Evolutionary conservation across 2,113 vertebrate species (phyloP).

Genomic region (Pteropus alecto): DNA sequence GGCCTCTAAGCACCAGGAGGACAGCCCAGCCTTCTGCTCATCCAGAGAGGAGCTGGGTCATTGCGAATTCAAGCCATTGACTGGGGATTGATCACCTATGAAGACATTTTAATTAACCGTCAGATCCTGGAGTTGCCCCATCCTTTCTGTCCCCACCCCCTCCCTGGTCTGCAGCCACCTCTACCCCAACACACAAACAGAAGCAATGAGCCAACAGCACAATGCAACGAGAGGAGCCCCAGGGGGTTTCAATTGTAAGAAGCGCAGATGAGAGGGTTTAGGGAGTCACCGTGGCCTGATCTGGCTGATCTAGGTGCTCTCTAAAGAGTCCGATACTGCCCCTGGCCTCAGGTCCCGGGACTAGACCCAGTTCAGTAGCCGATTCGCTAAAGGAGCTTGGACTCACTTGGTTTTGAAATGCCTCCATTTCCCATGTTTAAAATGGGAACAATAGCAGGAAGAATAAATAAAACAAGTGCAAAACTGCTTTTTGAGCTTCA

Average conservation of each 20-base stretch:
- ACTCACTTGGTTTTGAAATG: not conserved
- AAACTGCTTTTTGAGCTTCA: not conserved
- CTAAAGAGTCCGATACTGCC: not conserved
- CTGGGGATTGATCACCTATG: slow-evolving; percentile 52
- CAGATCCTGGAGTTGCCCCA: not conserved
- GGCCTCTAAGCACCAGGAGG: not conserved
- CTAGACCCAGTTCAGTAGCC: not conserved
- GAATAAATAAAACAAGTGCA: not conserved
- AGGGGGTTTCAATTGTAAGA: not conserved
- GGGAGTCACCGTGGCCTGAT: fast-evolving
- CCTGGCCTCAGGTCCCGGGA: not conserved
- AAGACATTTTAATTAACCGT: slow-evolving; percentile 63
- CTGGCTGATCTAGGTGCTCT: not conserved
- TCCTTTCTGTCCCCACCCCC: not conserved
- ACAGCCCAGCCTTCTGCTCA: not conserved
- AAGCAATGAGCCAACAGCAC: not conserved
- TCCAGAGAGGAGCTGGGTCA: not conserved
- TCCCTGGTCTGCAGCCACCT: not conserved
- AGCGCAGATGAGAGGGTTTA: not conserved
- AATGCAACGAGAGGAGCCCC: fast-evolving
- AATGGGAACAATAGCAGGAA: not conserved
- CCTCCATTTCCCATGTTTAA: not conserved
- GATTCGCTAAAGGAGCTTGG: not conserved
- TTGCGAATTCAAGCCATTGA: not conserved
- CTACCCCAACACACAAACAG: not conserved